Base-by-base conservation (phyloP, 2,113 vertebrate genomes). In the Tychaedon coryphoeus region DNA sequence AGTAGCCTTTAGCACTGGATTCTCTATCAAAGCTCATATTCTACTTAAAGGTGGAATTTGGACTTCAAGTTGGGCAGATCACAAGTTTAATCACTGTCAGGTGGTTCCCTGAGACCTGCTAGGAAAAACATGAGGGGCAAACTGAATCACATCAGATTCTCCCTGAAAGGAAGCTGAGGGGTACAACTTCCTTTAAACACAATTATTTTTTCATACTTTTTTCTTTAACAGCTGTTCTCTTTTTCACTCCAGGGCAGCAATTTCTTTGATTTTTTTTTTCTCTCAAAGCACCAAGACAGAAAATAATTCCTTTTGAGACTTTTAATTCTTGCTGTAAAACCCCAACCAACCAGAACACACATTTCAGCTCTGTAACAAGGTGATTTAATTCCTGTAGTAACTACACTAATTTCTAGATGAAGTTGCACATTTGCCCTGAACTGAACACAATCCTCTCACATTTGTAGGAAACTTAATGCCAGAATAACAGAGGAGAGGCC, bases 81-180 rank as follows among this genome's bases (percentile, higher is more conserved):
- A 93, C 43, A 36, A 50, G 47, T 58, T 80, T 94, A 88, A 92
- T 88, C 60, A 86, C 64, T 19, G 31, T 86, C 90, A 90, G 16
- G 86, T 38, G 90, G 74, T 45, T 65, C 82, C 77, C 31, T 78
- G 62, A 90, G 91, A 91, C 3, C 29, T 48, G 56, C 80, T 71
- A 33, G 34, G 33, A 34, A 72, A 91, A 60, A 51, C 61, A 42
- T 6, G 3, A 34, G 10, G 38, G 2, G 5, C 24, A 79, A 65
- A 73, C 8, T 83, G 18, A 56, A 75, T 4, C 15, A 5, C 16
- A 14, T 16, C 45, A 64, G 12, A 28, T 51, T 80, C 47, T 78
- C 51, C 61, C 66, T 33, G 65, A 67, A 40, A 90, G 45, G 70
- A 54, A 84, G 60, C 31, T 19, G 40, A 88, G 57, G 22, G 14